Base-by-base conservation (phyloP, 2,888 invertebrate species). In the Andrena dorsata region DNA sequence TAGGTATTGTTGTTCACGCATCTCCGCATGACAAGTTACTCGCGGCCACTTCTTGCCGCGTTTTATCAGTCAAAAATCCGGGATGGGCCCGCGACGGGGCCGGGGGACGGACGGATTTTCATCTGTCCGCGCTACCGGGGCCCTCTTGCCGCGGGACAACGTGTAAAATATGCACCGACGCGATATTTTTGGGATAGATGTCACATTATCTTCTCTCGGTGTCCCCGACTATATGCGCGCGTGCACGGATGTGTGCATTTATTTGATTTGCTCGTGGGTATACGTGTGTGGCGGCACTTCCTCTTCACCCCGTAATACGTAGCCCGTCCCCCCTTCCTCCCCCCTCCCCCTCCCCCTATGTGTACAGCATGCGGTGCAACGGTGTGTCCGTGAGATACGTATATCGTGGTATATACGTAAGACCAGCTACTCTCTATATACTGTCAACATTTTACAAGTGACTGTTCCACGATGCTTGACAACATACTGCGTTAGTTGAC, bases 151-250 rank as follows among this genome's bases (percentile, higher is more conserved):
- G n/a, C 28, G 28, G 78, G 70, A 80, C 78, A 80, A 76, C 69
- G 41, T 76, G 83, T 86, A 86, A 88, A 89, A 88, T 88, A 83
- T 86, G 79, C 81, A 83, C 78, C 80, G 86, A 86, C 84, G 85
- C 90, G 90, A 91, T 92, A 92, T 92, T 92, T 91, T 91, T 91
- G 91, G 91, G 91, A 91, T 90, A 91, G 91, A 91, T 92, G 91
- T 91, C 92, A 92, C 90, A 90, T 92, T 89, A 89, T 88, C 88
- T 84, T 72, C 68, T 64, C 68, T 64, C 82, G 68, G 75, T 80
- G 76, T 75, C 79, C 41, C 65, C 77, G 80, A 79, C 82, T 83
- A 82, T 83, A 81, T 83, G 63, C 86, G 69, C 87, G 75, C 80
- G 74, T 56, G 56, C 84, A 84, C 81, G 76, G 76, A 65, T 82